These are phyloP conservation scores for Chelonia mydas DNA, from an alignment of 2,797 vertebrate species.

Conservation along the genomic window DNA sequence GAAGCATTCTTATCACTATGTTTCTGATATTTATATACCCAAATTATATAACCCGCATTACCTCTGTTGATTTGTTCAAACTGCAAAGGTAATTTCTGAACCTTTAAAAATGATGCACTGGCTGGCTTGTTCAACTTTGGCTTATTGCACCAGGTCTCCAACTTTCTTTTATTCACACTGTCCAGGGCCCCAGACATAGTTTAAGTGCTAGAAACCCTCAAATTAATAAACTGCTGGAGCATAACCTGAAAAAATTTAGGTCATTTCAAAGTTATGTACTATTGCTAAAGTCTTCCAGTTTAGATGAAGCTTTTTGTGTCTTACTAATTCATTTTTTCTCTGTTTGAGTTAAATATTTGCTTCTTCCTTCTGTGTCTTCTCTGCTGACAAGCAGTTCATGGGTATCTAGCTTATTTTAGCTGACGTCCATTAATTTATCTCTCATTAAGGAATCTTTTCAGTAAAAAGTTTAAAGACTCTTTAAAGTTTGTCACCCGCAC, in stretches of 20 bases:
- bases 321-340: background rate
- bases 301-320: background rate
- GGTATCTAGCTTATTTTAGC: background rate
- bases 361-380: fast-evolving
- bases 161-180: background rate
- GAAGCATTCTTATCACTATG: background rate
- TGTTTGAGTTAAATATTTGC: background rate
- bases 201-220: background rate
- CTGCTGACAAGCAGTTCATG: background rate
- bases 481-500: background rate
- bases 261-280: background rate
- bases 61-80: constrained; percentile 15
- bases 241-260: background rate
- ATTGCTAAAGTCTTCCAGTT: background rate
- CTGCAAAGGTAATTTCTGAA: constrained; percentile 7
- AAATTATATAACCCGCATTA: background rate
- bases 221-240: background rate
- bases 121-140: background rate
- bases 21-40: background rate
- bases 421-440: background rate
- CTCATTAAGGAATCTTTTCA: background rate
- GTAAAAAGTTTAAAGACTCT: background rate
- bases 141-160: background rate
- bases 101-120: fast-evolving
- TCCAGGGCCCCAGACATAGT: background rate